phyloP scores from a whole-genome alignment of 2,113 vertebrate genomes.

The Mormyrus lacerda region DNA sequence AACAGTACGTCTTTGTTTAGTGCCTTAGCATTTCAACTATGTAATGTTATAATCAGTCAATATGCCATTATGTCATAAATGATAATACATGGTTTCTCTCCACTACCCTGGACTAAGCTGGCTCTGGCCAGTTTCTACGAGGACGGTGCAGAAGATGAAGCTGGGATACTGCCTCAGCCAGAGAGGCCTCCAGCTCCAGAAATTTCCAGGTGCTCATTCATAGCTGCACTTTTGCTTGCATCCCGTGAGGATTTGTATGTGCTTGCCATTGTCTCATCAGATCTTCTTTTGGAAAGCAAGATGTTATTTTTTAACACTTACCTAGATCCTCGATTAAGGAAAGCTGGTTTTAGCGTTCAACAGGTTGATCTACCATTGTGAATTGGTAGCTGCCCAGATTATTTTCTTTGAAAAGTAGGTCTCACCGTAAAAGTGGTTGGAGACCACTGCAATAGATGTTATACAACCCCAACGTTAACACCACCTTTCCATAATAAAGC shows the following conservation, averaged over 20 bases:
- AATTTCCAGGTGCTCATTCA: constrained; percentile 66
- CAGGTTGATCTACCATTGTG: background rate
- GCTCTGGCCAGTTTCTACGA: constrained; percentile 93
- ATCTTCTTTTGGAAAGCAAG: background rate
- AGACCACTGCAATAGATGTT: background rate
- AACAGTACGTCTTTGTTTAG: background rate
- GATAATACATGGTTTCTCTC: background rate
- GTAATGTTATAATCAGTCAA: background rate
- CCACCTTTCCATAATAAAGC: background rate
- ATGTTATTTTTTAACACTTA: background rate
- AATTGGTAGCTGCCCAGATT: background rate
- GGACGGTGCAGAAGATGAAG: constrained; percentile 91
- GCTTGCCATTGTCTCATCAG: background rate
- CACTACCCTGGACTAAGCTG: constrained; percentile 59
- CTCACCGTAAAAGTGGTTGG: background rate
- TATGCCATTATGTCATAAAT: background rate
- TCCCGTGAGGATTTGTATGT: background rate
- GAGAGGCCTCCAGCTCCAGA: constrained; percentile 73
- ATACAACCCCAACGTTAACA: background rate
- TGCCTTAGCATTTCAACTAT: background rate
- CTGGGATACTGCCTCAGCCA: constrained; percentile 84
- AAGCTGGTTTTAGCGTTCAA: background rate
- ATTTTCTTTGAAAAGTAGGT: background rate
- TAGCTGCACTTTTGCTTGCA: background rate
- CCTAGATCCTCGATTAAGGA: background rate